Evolutionary conservation across 2,888 invertebrate genomes (phyloP), one percentile per base, ranked within the genome.

Genomic region (Clivina fossor): DNA sequence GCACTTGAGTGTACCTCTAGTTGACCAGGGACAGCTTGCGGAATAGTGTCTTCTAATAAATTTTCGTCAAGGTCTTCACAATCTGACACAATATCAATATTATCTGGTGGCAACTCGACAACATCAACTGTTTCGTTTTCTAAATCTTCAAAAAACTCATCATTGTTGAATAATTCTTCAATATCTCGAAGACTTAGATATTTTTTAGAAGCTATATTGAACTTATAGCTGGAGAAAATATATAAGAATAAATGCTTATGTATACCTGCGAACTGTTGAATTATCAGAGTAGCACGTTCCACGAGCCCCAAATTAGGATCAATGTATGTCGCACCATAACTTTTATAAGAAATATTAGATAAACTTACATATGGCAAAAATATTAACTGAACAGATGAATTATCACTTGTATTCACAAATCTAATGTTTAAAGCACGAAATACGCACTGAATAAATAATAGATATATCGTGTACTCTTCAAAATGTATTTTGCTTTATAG

Each of bases 21-120:
- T 20, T 48, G 48, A 24, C 48, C 48, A 49, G 49, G 49, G 38
- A 49, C 38, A 38, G 37, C 38, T 38, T 49, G 24, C 13, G 49
- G 26, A 4, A 49, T 26, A 26, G 40, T 50, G 40, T 50, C 40
- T 50, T 50, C 30, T n/a, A 28, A 19, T 2, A 50, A 2, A 40
- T 30, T 30, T 4, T 41, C 50, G 9, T 40, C 26, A 37, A 49
- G 20, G 16, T 35, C 37, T 48, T 48, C 48, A 22, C 35, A 48
- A 37, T 48, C 37, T 8, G 37, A 48, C n/a, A 48, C 37, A 13
- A 37, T 28, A 48, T 48, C 37, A 15, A 37, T 20, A 11, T 37
- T 35, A 20, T 48, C 48, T 13, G 47, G 48, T 22, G 48, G 48
- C 24, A 37, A 48, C 16, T 48, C 37, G 18, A 48, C 33, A 5